A percentile compares a stretch with the other conserved stretches of the same genome.
Conservation (phyloP, 2,113 vertebrate genomes). For the Onychorhynchus coronatus region DNA sequence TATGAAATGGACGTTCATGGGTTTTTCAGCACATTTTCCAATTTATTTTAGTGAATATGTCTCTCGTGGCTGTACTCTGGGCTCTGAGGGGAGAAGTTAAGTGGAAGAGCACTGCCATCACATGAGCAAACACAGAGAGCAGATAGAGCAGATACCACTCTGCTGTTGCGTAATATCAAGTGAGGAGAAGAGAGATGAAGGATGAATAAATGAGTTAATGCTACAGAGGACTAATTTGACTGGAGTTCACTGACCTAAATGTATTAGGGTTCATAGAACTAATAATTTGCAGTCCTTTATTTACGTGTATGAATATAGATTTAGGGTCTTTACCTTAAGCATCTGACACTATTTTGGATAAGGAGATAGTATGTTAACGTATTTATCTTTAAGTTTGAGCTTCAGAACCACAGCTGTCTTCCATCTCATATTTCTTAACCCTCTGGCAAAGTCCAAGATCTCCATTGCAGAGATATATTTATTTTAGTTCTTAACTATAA, state of each 20-base stretch:
- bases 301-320: neutral
- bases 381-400: neutral
- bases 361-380: neutral
- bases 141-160: neutral
- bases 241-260: slow-evolving; percentile 5
- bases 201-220: slow-evolving; percentile 10
- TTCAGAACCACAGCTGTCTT: neutral
- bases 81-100: neutral
- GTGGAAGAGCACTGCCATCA: neutral
- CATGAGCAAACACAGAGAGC: neutral
- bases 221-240: neutral
- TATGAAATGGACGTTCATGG: neutral
- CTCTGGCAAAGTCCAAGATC: neutral
- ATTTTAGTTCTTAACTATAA: slow-evolving; percentile 3
- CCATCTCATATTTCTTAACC: neutral
- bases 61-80: neutral
- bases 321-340: neutral
- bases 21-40: neutral
- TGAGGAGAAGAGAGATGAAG: neutral
- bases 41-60: neutral
- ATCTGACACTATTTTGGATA: neutral
- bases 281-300: neutral
- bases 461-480: neutral
- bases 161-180: neutral
- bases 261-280: neutral